Base-by-base conservation (phyloP, 1,140 invertebrate genomes). In the Drosophila sucinea region DNA sequence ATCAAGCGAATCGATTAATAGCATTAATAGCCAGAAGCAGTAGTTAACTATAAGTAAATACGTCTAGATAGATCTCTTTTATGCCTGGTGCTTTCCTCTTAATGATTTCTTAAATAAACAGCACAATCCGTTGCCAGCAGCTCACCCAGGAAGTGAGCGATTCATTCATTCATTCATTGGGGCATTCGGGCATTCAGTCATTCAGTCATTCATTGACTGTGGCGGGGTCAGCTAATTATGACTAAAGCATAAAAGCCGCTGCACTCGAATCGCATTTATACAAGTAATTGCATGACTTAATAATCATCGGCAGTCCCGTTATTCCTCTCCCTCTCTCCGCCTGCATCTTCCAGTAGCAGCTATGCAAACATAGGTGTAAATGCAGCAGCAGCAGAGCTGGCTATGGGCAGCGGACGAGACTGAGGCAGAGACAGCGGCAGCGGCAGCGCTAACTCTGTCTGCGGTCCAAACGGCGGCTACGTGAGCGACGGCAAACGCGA, bases 401-500 rank as follows among this genome's bases (percentile, higher is more conserved):
- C n/a, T 17, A 17, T 17, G 17, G 17, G 17, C 17, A 17, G 17
- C 17, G 17, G 17, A 17, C 17, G 17, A 17, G 17, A 17, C 17
- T 17, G 17, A 17, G 17, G 17, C 17, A 17, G 17, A 17, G 2
- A 6, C 32, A 32, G 60, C 25, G n/a, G 72, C 67, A 30, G 27
- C 17, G 2, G 41, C 27, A 30, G 40, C 17, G 56, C 7, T 5
- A 44, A 35, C 70, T 27, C 41, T 58, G 33, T 56, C 60, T 17
- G 55, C 41, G 40, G 10, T 47, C 17, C 17, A 61, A 27, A 60
- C 66, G 5, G 41, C 62, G 60, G 40, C 54, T 72, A 79, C 84
- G 83, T 79, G 84, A 77, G 79, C 65, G 71, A 67, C 83, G 71
- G 79, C 76, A 73, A 79, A 67, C 76, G 79, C 76, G 79, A 79